A percentile compares a stretch with the other conserved stretches of the same genome.
Evolutionary conservation across 2,888 invertebrate genomes (phyloP).

Genomic region (Aphodius granarius): DNA sequence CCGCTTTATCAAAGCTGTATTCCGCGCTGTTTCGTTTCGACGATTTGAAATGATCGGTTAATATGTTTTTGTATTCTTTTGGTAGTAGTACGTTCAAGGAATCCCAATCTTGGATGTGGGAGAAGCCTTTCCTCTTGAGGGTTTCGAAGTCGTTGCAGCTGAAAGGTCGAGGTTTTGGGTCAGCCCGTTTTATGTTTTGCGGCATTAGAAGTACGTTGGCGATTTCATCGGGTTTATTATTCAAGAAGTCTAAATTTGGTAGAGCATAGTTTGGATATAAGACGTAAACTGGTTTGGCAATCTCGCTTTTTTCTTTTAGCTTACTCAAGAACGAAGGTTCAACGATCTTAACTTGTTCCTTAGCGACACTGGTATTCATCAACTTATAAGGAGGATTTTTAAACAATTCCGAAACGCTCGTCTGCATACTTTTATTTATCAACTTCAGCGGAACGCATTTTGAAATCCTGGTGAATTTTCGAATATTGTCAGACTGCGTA

Average conservation of each 20-base stretch:
- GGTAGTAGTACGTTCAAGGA: conserved; percentile 88
- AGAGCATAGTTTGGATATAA: conserved; percentile 89
- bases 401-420: conserved; percentile 57
- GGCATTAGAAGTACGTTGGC: conserved; percentile 76
- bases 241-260: conserved; percentile 84
- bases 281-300: conserved; percentile 76
- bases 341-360: conserved; percentile 62
- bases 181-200: conserved; percentile 56
- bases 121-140: conserved; percentile 76
- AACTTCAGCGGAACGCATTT: conserved; percentile 57
- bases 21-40: conserved; percentile 66
- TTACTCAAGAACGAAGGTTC: conserved; percentile 73
- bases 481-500: conserved; percentile 26
- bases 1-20: conserved; percentile 59
- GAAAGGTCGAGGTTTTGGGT: conserved; percentile 64
- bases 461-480: conserved; percentile 20
- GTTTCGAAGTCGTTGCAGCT: conserved; percentile 83
- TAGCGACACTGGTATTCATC: conserved; percentile 33
- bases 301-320: conserved; percentile 57
- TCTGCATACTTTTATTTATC: conserved; percentile 76
- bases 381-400: conserved; percentile 45
- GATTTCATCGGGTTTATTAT: conserved; percentile 49
- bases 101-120: conserved; percentile 92
- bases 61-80: conserved; percentile 75
- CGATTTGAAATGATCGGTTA: conserved; percentile 80